A percentile compares a stretch with the other conserved stretches of the same genome.
These are phyloP conservation scores for Melikaiella ostensackeni DNA, from an alignment of 2,888 invertebrate genomes.

Conservation along the genomic window DNA sequence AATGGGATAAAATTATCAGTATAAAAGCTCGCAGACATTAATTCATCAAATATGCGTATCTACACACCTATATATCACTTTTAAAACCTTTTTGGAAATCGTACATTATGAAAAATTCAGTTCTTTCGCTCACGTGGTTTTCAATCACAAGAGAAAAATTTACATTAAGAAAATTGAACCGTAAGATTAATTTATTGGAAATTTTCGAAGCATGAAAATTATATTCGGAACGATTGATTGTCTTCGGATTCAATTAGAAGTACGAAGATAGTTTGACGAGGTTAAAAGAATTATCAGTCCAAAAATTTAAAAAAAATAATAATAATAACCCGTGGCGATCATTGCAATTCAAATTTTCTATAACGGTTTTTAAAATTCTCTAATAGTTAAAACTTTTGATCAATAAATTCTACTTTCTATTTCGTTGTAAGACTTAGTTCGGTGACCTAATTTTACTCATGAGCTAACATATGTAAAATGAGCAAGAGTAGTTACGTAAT, in stretches of 20 bases:
- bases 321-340: neutral
- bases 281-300: neutral
- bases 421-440: slow-evolving; percentile 28
- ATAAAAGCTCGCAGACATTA: slow-evolving; percentile 49
- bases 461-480: slow-evolving; percentile 7
- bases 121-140: slow-evolving; percentile 17
- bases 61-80: slow-evolving; percentile 15
- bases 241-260: neutral
- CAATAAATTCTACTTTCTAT: slow-evolving; percentile 7
- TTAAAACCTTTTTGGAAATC: slow-evolving; percentile 10
- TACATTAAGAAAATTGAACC: neutral
- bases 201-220: neutral
- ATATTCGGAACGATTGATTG: slow-evolving; percentile 3
- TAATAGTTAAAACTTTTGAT: neutral
- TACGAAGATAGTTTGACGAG: neutral
- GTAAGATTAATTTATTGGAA: neutral
- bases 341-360: neutral
- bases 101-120: slow-evolving; percentile 24
- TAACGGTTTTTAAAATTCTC: slow-evolving; percentile 6
- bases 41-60: slow-evolving; percentile 10
- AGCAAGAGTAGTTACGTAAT: slow-evolving; percentile 1
- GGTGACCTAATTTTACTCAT: neutral
- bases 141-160: slow-evolving; percentile 5
- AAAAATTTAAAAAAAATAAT: neutral
- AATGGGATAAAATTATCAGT: slow-evolving; percentile 44